phyloP scores from a whole-genome alignment of 2,797 vertebrate genomes.

The Peromyscus nudipes region DNA sequence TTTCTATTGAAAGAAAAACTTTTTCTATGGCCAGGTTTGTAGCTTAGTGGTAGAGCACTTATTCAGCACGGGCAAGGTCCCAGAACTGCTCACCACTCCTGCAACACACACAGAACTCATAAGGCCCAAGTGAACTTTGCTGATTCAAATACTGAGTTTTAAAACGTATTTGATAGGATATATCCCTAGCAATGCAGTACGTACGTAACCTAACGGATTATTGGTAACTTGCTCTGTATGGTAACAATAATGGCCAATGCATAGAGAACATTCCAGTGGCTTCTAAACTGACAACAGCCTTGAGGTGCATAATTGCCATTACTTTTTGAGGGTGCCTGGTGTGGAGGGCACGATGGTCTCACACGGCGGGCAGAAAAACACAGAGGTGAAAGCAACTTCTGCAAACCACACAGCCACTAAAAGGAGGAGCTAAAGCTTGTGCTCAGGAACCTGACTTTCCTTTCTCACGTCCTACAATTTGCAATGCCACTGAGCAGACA shows the following conservation, averaged over 20 bases:
- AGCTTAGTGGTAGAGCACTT: neutral
- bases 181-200: neutral
- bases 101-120: neutral
- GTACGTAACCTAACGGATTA: neutral
- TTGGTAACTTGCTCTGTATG: neutral
- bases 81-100: neutral
- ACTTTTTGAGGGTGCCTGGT: neutral
- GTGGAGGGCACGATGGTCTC: neutral
- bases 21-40: neutral
- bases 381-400: neutral
- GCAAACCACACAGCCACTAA: neutral
- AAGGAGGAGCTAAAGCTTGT: neutral
- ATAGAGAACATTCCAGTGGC: neutral
- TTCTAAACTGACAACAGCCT: neutral
- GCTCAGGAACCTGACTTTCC: neutral
- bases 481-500: neutral
- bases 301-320: neutral
- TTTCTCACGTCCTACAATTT: neutral
- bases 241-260: neutral
- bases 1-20: neutral
- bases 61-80: neutral
- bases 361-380: neutral
- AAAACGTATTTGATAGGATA: neutral
- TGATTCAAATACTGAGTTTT: slow-evolving; percentile 33
- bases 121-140: neutral